phyloP scores from a whole-genome alignment of 1,140 invertebrate genomes.

The Cecropterus lyciades region DNA sequence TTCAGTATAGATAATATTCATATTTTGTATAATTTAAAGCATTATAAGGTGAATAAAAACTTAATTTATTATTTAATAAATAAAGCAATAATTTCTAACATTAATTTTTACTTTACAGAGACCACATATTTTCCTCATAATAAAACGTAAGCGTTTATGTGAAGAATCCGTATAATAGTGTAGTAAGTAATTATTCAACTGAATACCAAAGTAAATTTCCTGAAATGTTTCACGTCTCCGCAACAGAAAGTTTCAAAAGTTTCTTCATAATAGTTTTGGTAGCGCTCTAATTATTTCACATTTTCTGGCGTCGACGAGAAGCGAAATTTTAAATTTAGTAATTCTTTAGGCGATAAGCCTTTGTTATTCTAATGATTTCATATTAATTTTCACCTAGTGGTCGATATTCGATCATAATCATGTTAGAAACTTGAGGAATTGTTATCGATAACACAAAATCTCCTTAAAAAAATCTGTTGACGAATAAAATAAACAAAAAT shows the following conservation, averaged over 20 bases:
- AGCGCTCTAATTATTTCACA: slow-evolving; percentile 38
- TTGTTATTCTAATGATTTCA: background rate
- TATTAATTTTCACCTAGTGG: too few species aligned
- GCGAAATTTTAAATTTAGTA: background rate
- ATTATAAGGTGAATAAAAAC: too few species aligned
- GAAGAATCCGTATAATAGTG: slow-evolving; percentile 11
- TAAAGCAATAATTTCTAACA: background rate
- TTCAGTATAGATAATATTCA: too few species aligned
- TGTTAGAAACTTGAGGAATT: too few species aligned
- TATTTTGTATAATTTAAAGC: too few species aligned
- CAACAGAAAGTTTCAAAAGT: slow-evolving; percentile 38
- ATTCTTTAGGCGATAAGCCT: background rate
- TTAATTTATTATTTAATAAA: too few species aligned
- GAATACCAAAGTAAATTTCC: slow-evolving; percentile 35
- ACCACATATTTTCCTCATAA: background rate
- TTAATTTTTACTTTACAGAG: background rate
- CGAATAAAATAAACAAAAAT: too few species aligned
- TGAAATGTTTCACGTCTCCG: slow-evolving; percentile 36
- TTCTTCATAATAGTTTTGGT: slow-evolving; percentile 42
- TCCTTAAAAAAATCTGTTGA: too few species aligned
- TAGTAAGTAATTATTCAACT: slow-evolving; percentile 28
- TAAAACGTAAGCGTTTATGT: slow-evolving; percentile 8
- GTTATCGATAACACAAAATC: too few species aligned
- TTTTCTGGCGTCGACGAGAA: background rate
- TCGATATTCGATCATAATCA: too few species aligned